Evolutionary conservation across 2,888 invertebrate species (phyloP).

Genomic region (Alloscopus bannaensis): DNA sequence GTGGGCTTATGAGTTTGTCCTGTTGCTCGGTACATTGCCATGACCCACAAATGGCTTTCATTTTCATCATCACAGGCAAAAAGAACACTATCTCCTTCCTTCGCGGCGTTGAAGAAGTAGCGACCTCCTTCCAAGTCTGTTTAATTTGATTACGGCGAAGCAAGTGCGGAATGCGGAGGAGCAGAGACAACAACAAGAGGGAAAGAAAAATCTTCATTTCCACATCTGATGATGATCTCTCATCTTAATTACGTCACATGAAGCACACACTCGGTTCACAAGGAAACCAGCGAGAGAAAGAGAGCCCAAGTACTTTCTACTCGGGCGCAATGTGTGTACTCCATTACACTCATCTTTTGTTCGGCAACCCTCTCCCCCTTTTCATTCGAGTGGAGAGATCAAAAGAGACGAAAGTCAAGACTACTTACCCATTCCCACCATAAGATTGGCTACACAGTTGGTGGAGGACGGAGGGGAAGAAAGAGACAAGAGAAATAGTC

Average conservation of each 20-base stretch:
- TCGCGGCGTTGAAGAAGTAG: slow-evolving; percentile 98
- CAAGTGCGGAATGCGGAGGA: background rate
- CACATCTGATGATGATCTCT: no score
- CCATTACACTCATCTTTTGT: no score
- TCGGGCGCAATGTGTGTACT: background rate
- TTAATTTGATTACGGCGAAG: slow-evolving; percentile 25
- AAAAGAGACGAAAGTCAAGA: slow-evolving; percentile 18
- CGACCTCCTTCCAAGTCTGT: slow-evolving; percentile 93
- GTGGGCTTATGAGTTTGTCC: slow-evolving; percentile 99
- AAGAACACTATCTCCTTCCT: slow-evolving; percentile 97
- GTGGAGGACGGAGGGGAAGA: no score
- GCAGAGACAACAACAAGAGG: background rate
- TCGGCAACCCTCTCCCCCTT: no score
- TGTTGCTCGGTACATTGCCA: slow-evolving; percentile 99
- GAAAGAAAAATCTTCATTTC: background rate
- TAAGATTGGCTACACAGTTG: slow-evolving; percentile 90
- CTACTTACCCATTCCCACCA: slow-evolving; percentile 91
- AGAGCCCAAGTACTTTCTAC: no score
- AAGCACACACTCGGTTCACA: no score
- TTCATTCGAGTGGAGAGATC: slow-evolving; percentile 2
- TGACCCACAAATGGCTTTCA: slow-evolving; percentile 99
- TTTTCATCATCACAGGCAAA: slow-evolving; percentile 98
- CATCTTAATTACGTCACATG: slow-evolving; percentile 5
- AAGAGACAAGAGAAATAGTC: slow-evolving; percentile 30
- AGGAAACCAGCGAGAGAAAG: no score